Evolutionary conservation across 2,797 vertebrate species (phyloP).

Genomic region (Synanceia verrucosa): DNA sequence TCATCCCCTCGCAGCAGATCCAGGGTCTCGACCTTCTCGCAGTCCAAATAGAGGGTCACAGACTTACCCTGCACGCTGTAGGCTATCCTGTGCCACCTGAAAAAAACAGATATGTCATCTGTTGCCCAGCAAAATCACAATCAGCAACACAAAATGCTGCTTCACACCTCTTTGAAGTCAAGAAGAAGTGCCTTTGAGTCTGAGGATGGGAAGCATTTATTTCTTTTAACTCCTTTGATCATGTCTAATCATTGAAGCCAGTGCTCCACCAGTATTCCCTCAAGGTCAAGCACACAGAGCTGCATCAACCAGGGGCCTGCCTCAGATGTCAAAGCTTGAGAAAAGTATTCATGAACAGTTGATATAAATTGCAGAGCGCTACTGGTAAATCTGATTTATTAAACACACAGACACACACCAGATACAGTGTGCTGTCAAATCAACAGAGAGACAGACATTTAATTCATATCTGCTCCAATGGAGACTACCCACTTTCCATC

Average conservation of each 20-base stretch:
- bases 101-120: slow-evolving; percentile 11
- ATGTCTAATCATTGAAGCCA: slow-evolving; percentile 18
- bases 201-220: slow-evolving; percentile 9
- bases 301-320: background rate
- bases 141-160: background rate
- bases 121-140: slow-evolving; percentile 10
- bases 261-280: background rate
- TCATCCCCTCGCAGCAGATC: slow-evolving; percentile 77
- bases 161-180: slow-evolving; percentile 19
- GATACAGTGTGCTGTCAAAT: background rate
- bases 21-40: slow-evolving; percentile 79
- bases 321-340: slow-evolving; percentile 3
- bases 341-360: slow-evolving; percentile 6
- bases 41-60: slow-evolving; percentile 88
- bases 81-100: slow-evolving; percentile 93
- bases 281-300: slow-evolving; percentile 13
- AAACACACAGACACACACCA: background rate
- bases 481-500: slow-evolving; percentile 89
- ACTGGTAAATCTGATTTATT: background rate
- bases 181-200: slow-evolving; percentile 11
- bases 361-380: background rate
- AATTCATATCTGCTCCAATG: background rate
- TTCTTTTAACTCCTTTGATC: slow-evolving; percentile 21
- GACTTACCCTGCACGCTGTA: slow-evolving; percentile 83
- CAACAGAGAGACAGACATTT: background rate